Evolutionary conservation across 2,113 vertebrate species (phyloP).

Genomic region (Gulo gulo): DNA sequence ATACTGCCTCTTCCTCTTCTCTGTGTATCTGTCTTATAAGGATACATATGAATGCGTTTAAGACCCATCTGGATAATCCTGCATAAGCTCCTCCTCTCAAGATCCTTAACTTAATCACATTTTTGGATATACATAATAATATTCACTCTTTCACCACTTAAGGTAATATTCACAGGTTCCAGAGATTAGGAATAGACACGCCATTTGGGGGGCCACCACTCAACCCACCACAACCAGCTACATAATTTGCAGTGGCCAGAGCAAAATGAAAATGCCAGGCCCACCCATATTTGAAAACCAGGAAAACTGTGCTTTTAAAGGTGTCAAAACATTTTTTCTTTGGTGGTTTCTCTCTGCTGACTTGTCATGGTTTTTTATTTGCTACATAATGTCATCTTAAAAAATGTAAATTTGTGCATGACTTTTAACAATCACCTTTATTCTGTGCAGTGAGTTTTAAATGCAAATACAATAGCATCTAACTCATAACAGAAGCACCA

Average conservation of each 20-base stretch:
- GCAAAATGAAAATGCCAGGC: background rate
- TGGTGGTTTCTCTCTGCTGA: background rate
- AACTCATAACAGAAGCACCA: slow-evolving; percentile 8
- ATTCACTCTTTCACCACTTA: background rate
- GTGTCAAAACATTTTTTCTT: background rate
- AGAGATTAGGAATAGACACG: background rate
- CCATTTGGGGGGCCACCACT: background rate
- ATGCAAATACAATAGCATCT: background rate
- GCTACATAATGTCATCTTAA: background rate
- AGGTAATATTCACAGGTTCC: background rate
- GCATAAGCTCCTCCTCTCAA: background rate
- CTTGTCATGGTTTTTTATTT: background rate
- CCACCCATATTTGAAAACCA: background rate
- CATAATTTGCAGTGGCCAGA: background rate
- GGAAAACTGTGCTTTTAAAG: background rate
- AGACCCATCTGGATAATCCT: background rate
- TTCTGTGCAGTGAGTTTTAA: background rate
- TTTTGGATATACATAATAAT: background rate
- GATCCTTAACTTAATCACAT: background rate
- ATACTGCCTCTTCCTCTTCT: background rate
- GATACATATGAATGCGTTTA: background rate
- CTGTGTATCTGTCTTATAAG: background rate
- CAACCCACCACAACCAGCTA: background rate
- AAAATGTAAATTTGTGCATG: background rate
- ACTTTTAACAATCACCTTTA: slow-evolving; percentile 14